A percentile compares a stretch with the other conserved stretches of the same genome.
These are phyloP conservation scores for Prunella fulvescens DNA, from an alignment of 2,113 vertebrate genomes.

Conservation along the genomic window DNA sequence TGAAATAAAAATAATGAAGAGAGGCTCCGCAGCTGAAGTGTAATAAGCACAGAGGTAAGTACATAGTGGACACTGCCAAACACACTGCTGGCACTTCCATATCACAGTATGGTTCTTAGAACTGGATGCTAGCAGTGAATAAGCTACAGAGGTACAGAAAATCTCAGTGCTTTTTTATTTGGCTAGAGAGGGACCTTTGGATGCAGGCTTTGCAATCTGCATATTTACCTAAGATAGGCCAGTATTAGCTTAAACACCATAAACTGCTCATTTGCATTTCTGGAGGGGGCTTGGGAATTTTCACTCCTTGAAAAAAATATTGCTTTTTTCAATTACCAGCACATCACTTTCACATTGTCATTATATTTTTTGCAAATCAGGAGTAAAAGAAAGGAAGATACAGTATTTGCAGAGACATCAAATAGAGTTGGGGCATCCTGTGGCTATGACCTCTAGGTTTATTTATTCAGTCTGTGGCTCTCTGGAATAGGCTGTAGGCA, in stretches of 20 bases:
- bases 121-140: not conserved
- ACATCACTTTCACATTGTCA: not conserved
- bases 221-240: not conserved
- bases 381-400: not conserved
- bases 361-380: not conserved
- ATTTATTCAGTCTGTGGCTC: not conserved
- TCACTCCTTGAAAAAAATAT: not conserved
- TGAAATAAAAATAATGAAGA: not conserved
- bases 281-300: not conserved
- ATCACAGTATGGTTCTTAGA: not conserved
- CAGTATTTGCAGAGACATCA: not conserved
- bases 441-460: not conserved
- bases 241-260: not conserved
- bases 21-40: not conserved
- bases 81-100: not conserved
- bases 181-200: not conserved
- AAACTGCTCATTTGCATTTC: not conserved
- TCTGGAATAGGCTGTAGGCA: not conserved
- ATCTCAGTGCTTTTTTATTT: not conserved
- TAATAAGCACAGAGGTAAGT: not conserved
- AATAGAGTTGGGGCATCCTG: not conserved
- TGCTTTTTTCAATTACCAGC: not conserved
- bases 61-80: not conserved
- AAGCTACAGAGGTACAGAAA: not conserved
- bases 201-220: not conserved